phyloP scores from a whole-genome alignment of 35 echinoderm and acorn worm genomes.

The Hemicentrotus pulcherrimus region DNA sequence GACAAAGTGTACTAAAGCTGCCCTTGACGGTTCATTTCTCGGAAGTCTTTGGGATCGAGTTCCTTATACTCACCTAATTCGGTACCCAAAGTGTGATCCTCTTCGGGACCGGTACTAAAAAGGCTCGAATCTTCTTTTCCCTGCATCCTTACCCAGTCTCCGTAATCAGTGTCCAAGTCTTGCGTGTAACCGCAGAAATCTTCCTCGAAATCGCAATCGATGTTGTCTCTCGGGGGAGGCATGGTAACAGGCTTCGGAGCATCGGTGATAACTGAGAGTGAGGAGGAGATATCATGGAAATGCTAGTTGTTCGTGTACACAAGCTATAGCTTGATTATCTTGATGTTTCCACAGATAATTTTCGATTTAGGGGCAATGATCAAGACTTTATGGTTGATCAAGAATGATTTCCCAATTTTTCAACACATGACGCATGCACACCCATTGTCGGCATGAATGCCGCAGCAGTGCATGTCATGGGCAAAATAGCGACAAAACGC shows the following conservation, averaged over 20 bases:
- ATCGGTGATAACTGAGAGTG: slow-evolving; percentile 10
- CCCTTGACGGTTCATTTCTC: too few relatives aligned
- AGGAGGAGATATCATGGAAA: not conserved
- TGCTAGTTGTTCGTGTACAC: not conserved
- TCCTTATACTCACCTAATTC: slow-evolving; percentile 32
- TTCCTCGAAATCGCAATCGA: slow-evolving; percentile 81
- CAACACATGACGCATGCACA: too few relatives aligned
- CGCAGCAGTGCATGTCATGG: too few relatives aligned
- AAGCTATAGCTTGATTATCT: too few relatives aligned
- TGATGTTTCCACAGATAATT: too few relatives aligned
- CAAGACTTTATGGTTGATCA: too few relatives aligned
- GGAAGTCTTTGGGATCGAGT: too few relatives aligned
- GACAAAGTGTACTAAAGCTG: too few relatives aligned
- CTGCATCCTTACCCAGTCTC: slow-evolving; percentile 61
- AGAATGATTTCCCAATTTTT: too few relatives aligned
- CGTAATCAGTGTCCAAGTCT: slow-evolving; percentile 45
- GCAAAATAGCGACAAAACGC: too few relatives aligned
- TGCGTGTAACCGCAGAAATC: slow-evolving; percentile 85
- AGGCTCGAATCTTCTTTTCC: slow-evolving; percentile 43
- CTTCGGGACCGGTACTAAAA: slow-evolving; percentile 59
- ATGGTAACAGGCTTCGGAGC: not conserved
- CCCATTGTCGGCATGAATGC: too few relatives aligned
- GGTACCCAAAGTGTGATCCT: slow-evolving; percentile 83
- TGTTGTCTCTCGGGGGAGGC: slow-evolving; percentile 51
- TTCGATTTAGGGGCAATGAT: too few relatives aligned